These are phyloP conservation scores for Cordylochernes scorpioides DNA, from an alignment of 2,888 invertebrate genomes.

Conservation along the genomic window DNA sequence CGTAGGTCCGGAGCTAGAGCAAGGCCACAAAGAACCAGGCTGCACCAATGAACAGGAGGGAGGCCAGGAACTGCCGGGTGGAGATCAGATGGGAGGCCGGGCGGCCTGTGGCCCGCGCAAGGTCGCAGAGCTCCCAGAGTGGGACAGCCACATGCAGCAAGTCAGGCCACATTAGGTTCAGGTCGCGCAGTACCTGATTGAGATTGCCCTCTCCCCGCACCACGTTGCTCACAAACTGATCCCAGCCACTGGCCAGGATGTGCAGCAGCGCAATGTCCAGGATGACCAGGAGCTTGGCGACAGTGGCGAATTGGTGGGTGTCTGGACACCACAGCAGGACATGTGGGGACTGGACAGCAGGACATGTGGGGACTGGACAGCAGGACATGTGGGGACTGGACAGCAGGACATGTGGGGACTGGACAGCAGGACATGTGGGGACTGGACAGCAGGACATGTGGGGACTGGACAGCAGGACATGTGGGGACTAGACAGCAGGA, in stretches of 20 bases:
- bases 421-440: no score
- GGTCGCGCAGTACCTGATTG: constrained; percentile 32
- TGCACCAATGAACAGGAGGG: constrained; percentile 17
- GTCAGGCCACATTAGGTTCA: constrained; percentile 39
- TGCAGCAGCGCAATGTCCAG: constrained; percentile 33
- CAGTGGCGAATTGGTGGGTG: no score
- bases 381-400: no score
- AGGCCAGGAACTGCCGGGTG: constrained; percentile 20
- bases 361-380: no score
- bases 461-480: no score
- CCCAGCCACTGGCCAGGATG: constrained; percentile 33
- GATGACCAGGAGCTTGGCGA: constrained; percentile 32
- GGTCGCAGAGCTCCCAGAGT: constrained; percentile 18
- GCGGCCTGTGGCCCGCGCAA: constrained; percentile 18
- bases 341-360: no score
- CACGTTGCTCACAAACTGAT: constrained; percentile 31
- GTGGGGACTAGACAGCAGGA: no score
- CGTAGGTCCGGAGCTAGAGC: no score
- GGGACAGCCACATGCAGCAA: constrained; percentile 34
- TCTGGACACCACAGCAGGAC: no score
- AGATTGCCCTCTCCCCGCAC: constrained; percentile 32
- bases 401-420: no score
- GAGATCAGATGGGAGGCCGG: constrained; percentile 19
- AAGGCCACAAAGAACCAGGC: no score
- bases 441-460: no score